Conservation (phyloP, 2,888 invertebrate species). For the Apodemia zela region DNA sequence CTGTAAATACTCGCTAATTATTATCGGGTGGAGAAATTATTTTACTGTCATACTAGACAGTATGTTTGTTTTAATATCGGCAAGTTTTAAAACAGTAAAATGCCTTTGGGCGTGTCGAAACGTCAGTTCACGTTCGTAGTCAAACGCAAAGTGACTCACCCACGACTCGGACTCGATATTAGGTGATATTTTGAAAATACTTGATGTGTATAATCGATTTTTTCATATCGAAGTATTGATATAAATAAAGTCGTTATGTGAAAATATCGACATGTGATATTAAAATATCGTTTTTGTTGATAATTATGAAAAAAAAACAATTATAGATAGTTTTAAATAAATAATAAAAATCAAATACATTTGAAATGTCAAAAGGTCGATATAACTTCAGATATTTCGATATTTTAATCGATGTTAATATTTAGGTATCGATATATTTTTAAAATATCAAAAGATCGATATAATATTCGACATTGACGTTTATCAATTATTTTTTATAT, state of each 20-base stretch:
- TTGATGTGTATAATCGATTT: not conserved
- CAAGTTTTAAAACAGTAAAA: constrained; percentile 10
- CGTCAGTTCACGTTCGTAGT: constrained; percentile 23
- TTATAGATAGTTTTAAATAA: too few species aligned
- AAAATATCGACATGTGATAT: too few species aligned
- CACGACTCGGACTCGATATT: constrained; percentile 7
- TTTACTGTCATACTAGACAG: not conserved
- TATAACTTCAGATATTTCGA: too few species aligned
- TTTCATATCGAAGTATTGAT: not conserved
- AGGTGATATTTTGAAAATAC: constrained; percentile 5
- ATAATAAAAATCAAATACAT: too few species aligned
- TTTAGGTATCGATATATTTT: not conserved
- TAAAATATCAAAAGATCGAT: not conserved
- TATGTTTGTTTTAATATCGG: not conserved
- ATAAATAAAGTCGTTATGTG: not conserved
- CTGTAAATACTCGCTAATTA: constrained; percentile 6
- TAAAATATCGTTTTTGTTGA: too few species aligned
- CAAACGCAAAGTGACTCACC: constrained; percentile 17
- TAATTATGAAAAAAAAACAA: too few species aligned
- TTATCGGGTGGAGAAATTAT: not conserved
- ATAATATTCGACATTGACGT: not conserved
- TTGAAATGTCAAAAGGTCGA: too few species aligned
- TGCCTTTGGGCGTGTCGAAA: constrained; percentile 25
- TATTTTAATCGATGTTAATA: not conserved
- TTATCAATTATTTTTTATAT: not conserved